Percentiles rank a stretch among this genome's conserved stretches.
Evolutionary conservation across 37 sponge, comb jelly and placozoan genomes (phyloP).

Genomic region (Aphrocallistes beatrix): DNA sequence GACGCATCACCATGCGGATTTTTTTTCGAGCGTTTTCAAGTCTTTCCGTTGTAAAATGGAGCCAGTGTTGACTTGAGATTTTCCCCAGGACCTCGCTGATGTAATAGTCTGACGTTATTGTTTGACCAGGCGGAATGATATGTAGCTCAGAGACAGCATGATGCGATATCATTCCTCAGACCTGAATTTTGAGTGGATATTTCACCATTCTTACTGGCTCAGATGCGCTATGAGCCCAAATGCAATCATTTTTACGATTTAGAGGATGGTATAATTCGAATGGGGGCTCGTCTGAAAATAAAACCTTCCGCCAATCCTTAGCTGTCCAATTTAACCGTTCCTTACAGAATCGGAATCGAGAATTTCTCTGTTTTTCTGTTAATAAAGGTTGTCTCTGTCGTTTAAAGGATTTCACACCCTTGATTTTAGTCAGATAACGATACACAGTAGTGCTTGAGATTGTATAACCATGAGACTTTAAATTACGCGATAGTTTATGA

Average conservation of each 20-base stretch:
- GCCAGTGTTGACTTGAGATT: background rate
- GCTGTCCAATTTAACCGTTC: background rate
- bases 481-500: background rate
- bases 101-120: background rate
- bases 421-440: no score
- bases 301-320: background rate
- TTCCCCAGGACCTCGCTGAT: background rate
- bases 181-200: background rate
- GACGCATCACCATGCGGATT: background rate
- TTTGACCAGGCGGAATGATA: background rate
- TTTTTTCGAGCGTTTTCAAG: background rate
- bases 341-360: background rate
- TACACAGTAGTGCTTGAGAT: background rate
- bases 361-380: background rate
- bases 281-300: background rate
- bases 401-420: background rate
- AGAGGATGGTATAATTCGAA: background rate
- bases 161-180: background rate
- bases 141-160: background rate
- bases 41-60: background rate
- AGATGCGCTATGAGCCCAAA: background rate
- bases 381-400: background rate
- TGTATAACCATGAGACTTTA: background rate
- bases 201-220: background rate
- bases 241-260: background rate